Evolutionary conservation across 2,888 invertebrate genomes (phyloP).

Genomic region (Danaus chrysippus): DNA sequence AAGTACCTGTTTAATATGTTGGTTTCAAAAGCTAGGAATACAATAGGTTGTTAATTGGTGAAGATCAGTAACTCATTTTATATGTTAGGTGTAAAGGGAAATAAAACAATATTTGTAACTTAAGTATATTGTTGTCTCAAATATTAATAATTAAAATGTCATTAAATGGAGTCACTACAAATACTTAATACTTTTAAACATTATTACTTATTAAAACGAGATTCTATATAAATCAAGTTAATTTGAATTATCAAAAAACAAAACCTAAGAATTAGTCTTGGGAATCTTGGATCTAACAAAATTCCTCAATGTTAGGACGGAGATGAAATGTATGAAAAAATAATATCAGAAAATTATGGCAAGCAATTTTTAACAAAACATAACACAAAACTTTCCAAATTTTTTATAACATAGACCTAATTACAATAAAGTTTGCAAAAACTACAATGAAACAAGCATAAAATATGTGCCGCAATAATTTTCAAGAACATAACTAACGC

Average conservation of each 20-base stretch:
- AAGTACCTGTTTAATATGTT: too few species aligned
- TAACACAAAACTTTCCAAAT: not conserved
- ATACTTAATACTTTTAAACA: constrained; percentile 13
- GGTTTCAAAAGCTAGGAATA: too few species aligned
- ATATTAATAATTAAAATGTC: constrained; percentile 31
- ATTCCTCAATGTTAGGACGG: constrained; percentile 3
- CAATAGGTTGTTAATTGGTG: too few species aligned
- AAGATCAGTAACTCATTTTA: too few species aligned
- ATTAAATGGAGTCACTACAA: constrained; percentile 24
- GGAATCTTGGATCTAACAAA: not conserved
- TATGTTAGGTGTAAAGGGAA: constrained; percentile 1
- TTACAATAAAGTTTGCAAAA: too few species aligned
- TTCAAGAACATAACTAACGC: constrained; percentile 38
- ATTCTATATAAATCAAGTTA: constrained; percentile 7
- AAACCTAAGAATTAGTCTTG: not conserved
- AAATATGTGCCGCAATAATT: not conserved
- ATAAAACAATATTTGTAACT: constrained; percentile 15
- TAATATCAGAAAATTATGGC: constrained; percentile 1
- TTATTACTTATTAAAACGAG: constrained; percentile 17
- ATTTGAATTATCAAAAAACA: not conserved
- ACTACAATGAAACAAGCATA: not conserved
- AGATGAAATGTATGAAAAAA: not conserved
- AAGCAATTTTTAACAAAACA: not conserved
- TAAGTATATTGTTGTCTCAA: constrained; percentile 24
- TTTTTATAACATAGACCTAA: too few species aligned